phyloP scores from a whole-genome alignment of 1,140 invertebrate genomes.

The Teleopsis dalmanni region DNA sequence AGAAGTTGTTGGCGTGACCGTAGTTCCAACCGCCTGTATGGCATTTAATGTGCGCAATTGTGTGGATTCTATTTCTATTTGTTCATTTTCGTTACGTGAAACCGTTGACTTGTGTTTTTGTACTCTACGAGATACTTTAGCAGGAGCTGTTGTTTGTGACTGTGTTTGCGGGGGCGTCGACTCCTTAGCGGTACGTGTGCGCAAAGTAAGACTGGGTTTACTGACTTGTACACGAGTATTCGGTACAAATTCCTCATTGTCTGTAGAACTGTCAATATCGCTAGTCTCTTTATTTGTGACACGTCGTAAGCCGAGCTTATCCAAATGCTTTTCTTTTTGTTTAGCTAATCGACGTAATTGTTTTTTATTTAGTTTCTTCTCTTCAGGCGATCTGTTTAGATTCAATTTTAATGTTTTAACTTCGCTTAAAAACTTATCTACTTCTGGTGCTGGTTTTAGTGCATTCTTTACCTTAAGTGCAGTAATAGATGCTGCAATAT shows the following conservation, averaged over 20 bases:
- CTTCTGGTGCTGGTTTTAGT: constrained; percentile 24
- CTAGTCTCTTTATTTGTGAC: constrained; percentile 32
- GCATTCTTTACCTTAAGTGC: constrained; percentile 25
- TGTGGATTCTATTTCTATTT: not conserved
- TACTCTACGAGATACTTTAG: too few species aligned
- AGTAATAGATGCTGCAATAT: constrained; percentile 27
- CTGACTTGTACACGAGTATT: constrained; percentile 34
- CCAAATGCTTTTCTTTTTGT: constrained; percentile 51
- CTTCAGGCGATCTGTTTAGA: constrained; percentile 36
- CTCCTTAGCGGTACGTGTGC: constrained; percentile 22
- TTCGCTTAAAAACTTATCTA: constrained; percentile 36
- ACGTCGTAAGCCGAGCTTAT: constrained; percentile 46
- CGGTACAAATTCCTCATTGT: constrained; percentile 42
- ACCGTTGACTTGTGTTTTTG: too few species aligned
- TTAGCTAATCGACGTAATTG: constrained; percentile 43
- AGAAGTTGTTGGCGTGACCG: constrained; percentile 15
- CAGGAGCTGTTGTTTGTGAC: not conserved
- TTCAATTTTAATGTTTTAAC: constrained; percentile 31
- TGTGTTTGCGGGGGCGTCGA: not conserved
- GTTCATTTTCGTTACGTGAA: not conserved
- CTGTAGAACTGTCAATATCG: constrained; percentile 33
- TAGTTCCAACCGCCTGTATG: constrained; percentile 9
- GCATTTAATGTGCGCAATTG: not conserved
- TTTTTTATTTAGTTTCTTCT: constrained; percentile 40
- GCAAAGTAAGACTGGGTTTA: constrained; percentile 35